These are phyloP conservation scores for Danio aesculapii DNA, from an alignment of 2,797 vertebrate species.

Conservation along the genomic window DNA sequence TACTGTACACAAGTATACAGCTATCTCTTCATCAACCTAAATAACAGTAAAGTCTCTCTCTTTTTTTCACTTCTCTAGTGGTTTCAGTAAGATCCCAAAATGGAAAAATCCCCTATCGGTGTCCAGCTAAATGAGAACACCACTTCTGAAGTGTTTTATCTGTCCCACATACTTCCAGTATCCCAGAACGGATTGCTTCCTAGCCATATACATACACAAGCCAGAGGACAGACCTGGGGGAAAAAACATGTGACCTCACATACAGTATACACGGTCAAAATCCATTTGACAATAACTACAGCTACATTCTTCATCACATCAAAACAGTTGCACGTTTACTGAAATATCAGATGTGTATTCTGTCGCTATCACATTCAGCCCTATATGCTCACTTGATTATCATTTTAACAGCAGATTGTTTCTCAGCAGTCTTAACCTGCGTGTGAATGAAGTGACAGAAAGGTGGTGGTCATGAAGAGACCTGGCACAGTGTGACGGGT, in stretches of 20 bases:
- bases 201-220: slow-evolving; percentile 29
- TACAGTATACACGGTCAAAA: background rate
- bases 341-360: background rate
- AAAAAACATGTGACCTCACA: slow-evolving; percentile 16
- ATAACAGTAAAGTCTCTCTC: background rate
- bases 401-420: slow-evolving; percentile 5
- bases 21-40: background rate
- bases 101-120: slow-evolving; percentile 48
- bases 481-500: slow-evolving; percentile 46
- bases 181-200: slow-evolving; percentile 33
- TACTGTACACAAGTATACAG: too few species aligned
- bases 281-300: background rate
- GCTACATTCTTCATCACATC: background rate
- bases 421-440: background rate
- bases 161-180: slow-evolving; percentile 56
- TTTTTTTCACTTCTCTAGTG: slow-evolving; percentile 34
- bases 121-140: slow-evolving; percentile 39
- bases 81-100: slow-evolving; percentile 25
- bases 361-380: slow-evolving; percentile 8
- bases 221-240: slow-evolving; percentile 8
- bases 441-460: slow-evolving; percentile 30
- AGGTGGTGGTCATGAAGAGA: slow-evolving; percentile 16
- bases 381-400: slow-evolving; percentile 27
- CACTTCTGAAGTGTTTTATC: slow-evolving; percentile 58
- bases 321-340: background rate